Evolutionary conservation across 2,113 vertebrate genomes (phyloP).

Genomic region (Gnathonemus echidnorhynchus): DNA sequence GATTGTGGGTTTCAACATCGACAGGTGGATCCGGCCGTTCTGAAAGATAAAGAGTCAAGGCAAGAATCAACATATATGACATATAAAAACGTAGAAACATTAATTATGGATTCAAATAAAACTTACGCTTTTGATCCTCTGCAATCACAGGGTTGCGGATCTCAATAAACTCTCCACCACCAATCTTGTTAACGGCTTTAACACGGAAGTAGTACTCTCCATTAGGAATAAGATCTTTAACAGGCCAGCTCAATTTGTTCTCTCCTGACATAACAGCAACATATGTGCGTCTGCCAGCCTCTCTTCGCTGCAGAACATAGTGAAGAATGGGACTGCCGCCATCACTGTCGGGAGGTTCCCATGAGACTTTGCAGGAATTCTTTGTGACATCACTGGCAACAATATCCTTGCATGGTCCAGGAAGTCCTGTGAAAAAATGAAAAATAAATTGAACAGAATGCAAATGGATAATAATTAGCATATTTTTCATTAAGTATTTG

Average conservation of each 20-base stretch:
- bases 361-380: conserved; percentile 81
- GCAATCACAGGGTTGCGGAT: conserved; percentile 81
- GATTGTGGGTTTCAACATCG: conserved; percentile 78
- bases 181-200: conserved; percentile 90
- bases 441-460: background rate
- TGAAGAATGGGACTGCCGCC: conserved; percentile 83
- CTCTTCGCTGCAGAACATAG: conserved; percentile 86
- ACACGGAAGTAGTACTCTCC: conserved; percentile 94
- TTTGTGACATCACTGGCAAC: conserved; percentile 80
- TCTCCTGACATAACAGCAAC: conserved; percentile 86
- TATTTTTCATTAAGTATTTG: background rate
- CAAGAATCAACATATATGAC: background rate
- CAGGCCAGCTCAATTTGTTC: conserved; percentile 71
- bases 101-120: background rate
- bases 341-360: conserved; percentile 87
- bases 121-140: conserved; percentile 89
- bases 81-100: background rate
- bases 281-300: conserved; percentile 86
- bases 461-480: background rate
- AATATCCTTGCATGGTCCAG: conserved; percentile 88
- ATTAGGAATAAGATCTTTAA: conserved; percentile 88
- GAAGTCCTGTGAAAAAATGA: conserved; percentile 64
- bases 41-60: conserved; percentile 40
- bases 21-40: conserved; percentile 90
- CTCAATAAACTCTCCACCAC: conserved; percentile 82